Evolutionary conservation across 2,888 invertebrate genomes (phyloP).

Genomic region (Antheraea assamensis): DNA sequence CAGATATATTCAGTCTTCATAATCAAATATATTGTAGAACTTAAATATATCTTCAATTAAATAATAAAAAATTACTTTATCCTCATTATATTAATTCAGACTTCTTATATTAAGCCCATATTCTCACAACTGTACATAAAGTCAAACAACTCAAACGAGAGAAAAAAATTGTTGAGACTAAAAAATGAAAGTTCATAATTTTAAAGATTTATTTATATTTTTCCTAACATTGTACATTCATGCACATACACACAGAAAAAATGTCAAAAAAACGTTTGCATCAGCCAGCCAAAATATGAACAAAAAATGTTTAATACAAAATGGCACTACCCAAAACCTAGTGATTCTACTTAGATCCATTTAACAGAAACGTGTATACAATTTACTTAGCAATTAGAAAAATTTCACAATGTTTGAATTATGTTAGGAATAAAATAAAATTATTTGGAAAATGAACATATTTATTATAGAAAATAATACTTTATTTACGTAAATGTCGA

Average conservation of each 20-base stretch:
- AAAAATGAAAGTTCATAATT: background rate
- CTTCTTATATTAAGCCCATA: too few relatives aligned
- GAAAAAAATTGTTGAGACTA: background rate
- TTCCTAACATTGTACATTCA: conserved; percentile 80
- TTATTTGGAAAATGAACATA: conserved; percentile 59
- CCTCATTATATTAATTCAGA: too few relatives aligned
- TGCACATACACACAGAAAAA: conserved; percentile 74
- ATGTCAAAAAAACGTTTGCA: conserved; percentile 18
- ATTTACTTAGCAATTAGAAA: conserved; percentile 22
- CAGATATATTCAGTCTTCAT: too few relatives aligned
- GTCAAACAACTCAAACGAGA: background rate
- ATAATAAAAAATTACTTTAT: too few relatives aligned
- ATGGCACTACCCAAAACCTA: conserved; percentile 54
- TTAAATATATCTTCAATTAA: too few relatives aligned
- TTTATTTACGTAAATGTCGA: conserved; percentile 61
- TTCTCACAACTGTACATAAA: background rate
- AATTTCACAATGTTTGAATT: conserved; percentile 18
- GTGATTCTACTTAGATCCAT: conserved; percentile 35
- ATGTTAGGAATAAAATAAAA: conserved; percentile 52
- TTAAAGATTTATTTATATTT: conserved; percentile 53
- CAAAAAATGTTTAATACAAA: conserved; percentile 44
- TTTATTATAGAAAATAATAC: conserved; percentile 80
- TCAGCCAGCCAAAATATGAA: conserved; percentile 31
- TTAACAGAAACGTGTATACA: conserved; percentile 35
- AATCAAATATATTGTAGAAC: too few relatives aligned